Conservation (phyloP, 2,797 vertebrate species). For the Sparus aurata region DNA sequence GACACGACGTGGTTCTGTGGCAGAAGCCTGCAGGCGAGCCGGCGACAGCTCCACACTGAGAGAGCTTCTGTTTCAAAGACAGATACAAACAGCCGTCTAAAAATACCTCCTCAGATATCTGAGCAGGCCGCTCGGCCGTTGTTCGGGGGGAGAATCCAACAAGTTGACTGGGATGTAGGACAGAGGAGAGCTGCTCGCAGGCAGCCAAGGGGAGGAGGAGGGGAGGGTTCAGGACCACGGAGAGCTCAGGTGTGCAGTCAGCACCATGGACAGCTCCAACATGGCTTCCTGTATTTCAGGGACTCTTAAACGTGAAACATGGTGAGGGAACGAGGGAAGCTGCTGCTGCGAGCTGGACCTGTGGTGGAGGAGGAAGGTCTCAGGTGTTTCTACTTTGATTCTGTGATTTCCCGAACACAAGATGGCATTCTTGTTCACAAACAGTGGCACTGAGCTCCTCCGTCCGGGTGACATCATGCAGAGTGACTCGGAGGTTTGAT, state of each 20-base stretch:
- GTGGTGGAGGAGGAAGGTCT: too few species aligned
- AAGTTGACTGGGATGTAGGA: not conserved
- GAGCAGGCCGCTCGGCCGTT: not conserved
- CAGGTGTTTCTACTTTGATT: too few species aligned
- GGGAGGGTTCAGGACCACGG: not conserved
- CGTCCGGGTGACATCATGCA: too few species aligned
- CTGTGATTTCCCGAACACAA: too few species aligned
- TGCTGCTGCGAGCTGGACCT: too few species aligned
- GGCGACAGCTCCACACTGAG: conserved; percentile 31
- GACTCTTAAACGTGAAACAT: too few species aligned
- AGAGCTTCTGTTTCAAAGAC: conserved; percentile 40
- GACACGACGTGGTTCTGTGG: not conserved
- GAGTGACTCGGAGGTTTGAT: too few species aligned
- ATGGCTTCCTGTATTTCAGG: not conserved
- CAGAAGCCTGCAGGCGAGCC: not conserved
- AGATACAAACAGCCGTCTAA: conserved; percentile 2
- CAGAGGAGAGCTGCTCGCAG: not conserved
- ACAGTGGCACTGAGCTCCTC: too few species aligned
- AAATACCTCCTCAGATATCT: conserved; percentile 20
- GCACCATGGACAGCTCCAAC: not conserved
- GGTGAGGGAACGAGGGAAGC: too few species aligned
- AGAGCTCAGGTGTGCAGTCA: not conserved
- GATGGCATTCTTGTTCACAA: too few species aligned
- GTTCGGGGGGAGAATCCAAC: not conserved
- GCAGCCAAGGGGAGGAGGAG: not conserved